phyloP scores from a whole-genome alignment of 2,113 vertebrate genomes.

The Hemiscyllium ocellatum region DNA sequence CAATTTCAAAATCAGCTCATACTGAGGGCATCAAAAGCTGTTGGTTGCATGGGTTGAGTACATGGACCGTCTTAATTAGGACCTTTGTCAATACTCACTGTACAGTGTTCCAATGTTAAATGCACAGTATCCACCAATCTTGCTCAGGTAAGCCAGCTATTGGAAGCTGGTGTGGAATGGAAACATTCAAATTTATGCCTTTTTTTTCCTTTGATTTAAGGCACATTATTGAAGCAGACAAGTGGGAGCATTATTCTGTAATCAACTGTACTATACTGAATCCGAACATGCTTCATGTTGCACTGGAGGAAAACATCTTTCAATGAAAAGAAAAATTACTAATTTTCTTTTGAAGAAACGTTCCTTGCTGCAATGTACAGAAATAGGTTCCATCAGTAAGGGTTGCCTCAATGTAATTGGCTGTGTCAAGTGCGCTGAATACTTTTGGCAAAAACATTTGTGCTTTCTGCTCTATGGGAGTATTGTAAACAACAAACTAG shows the following conservation, averaged over 20 bases:
- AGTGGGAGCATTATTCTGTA: not conserved
- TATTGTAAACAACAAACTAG: not conserved
- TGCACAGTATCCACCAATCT: not conserved
- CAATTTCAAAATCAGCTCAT: not conserved
- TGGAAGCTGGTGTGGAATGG: not conserved
- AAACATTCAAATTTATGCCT: not conserved
- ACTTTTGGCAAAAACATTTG: not conserved
- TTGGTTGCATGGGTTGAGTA: not conserved
- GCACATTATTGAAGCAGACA: not conserved
- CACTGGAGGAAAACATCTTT: not conserved
- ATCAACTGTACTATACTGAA: not conserved
- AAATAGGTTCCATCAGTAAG: not conserved
- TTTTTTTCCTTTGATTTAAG: not conserved
- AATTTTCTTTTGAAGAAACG: not conserved
- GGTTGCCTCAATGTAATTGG: not conserved
- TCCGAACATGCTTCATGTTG: not conserved
- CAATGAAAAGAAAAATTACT: not conserved
- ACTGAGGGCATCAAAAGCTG: not conserved
- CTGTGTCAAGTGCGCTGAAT: not conserved
- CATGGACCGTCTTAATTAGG: not conserved
- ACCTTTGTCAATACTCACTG: not conserved
- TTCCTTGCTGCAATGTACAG: not conserved
- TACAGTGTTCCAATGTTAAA: not conserved
- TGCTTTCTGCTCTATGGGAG: not conserved
- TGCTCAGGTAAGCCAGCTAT: not conserved